Conservation (phyloP, 2,888 invertebrate species). For the Perithous albicinctus region DNA sequence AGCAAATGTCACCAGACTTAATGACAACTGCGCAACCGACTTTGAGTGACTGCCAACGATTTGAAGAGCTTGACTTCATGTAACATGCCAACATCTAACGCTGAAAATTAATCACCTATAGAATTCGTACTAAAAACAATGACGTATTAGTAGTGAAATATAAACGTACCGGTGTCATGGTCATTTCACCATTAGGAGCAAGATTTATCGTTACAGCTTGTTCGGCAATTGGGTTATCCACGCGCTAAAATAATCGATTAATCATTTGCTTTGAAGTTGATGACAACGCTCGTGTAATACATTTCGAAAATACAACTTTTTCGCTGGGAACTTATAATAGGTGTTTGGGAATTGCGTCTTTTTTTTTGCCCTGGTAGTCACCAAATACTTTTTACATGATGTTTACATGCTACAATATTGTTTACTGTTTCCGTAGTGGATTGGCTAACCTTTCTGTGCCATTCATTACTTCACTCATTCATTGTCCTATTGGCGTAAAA, state of each 20-base stretch:
- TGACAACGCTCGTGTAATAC: background rate
- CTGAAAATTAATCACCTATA: conserved; percentile 68
- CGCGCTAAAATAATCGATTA: conserved; percentile 68
- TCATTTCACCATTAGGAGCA: conserved; percentile 73
- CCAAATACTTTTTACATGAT: background rate
- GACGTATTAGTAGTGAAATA: too few species aligned
- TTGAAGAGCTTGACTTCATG: conserved; percentile 69
- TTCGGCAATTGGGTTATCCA: conserved; percentile 69
- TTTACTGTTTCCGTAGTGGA: background rate
- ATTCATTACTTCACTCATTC: background rate
- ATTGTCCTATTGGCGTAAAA: background rate
- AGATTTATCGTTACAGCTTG: conserved; percentile 75
- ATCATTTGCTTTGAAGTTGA: too few species aligned
- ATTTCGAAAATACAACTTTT: background rate
- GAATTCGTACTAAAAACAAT: conserved; percentile 26
- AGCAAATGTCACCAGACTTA: conserved; percentile 74
- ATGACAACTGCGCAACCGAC: conserved; percentile 70
- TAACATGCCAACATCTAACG: conserved; percentile 74
- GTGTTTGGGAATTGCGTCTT: background rate
- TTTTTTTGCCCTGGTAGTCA: background rate
- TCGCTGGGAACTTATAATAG: background rate
- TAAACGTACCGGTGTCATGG: conserved; percentile 76
- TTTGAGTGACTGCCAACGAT: conserved; percentile 71
- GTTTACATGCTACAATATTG: background rate
- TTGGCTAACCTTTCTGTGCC: background rate